These are phyloP conservation scores for Leptocoma aspasia DNA, from an alignment of 2,113 vertebrate genomes.

Conservation along the genomic window DNA sequence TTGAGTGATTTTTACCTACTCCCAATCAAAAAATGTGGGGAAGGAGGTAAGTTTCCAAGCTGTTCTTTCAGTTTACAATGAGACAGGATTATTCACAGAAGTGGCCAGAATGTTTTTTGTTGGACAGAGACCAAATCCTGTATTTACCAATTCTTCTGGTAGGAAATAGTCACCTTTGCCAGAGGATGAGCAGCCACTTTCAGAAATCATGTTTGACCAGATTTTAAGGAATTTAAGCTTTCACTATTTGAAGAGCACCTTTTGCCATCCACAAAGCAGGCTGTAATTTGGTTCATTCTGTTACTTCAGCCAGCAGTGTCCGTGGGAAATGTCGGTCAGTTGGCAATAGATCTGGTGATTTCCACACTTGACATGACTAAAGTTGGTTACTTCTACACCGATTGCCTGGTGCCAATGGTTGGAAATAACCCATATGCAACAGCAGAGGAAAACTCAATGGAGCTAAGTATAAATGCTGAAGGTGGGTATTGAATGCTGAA, in stretches of 20 bases:
- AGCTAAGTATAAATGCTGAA: constrained; percentile 90
- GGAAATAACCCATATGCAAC: constrained; percentile 91
- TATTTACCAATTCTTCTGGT: neutral
- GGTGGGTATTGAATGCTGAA: constrained; percentile 68
- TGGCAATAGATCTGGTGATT: constrained; percentile 90
- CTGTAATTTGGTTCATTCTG: neutral
- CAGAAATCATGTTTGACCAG: neutral
- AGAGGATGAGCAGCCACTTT: neutral
- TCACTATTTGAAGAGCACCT: neutral
- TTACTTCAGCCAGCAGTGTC: constrained; percentile 90
- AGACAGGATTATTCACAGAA: neutral
- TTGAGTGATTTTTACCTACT: neutral
- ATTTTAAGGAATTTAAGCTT: neutral
- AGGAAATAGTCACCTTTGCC: neutral
- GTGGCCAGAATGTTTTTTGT: neutral
- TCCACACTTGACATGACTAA: constrained; percentile 85
- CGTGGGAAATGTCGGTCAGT: constrained; percentile 93
- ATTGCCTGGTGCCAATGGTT: constrained; percentile 91
- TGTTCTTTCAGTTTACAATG: neutral
- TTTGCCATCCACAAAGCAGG: neutral
- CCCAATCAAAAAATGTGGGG: neutral
- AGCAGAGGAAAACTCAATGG: constrained; percentile 74
- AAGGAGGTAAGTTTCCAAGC: neutral
- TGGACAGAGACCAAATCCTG: neutral
- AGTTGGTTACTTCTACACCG: constrained; percentile 89